phyloP scores from a whole-genome alignment of 2,888 invertebrate genomes.

The Drosophila heteroneura region DNA sequence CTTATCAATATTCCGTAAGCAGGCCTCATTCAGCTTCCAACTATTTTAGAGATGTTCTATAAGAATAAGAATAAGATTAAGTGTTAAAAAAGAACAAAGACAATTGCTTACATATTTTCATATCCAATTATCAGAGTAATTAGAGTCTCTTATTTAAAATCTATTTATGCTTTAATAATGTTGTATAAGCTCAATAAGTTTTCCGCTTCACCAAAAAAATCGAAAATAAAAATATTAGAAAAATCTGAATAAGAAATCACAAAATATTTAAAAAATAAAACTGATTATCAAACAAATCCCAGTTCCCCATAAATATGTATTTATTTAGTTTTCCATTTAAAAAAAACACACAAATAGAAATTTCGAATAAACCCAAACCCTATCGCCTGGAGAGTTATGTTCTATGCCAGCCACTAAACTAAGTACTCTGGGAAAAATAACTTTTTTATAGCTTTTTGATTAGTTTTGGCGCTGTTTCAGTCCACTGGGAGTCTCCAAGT shows the following conservation, averaged over 20 bases:
- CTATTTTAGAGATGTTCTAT: background rate
- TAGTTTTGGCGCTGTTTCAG: constrained; percentile 77
- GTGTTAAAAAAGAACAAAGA: background rate
- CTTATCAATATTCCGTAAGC: background rate
- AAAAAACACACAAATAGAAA: constrained; percentile 4
- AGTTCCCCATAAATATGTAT: background rate
- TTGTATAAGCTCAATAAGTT: background rate
- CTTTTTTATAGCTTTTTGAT: constrained; percentile 60
- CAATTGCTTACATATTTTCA: too few relatives aligned
- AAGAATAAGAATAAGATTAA: background rate
- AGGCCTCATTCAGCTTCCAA: background rate
- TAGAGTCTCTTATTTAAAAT: too few relatives aligned
- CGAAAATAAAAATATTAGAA: background rate
- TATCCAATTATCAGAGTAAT: too few relatives aligned
- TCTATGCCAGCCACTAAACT: constrained; percentile 32
- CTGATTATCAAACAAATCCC: background rate
- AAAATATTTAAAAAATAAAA: background rate
- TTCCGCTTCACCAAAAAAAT: background rate
- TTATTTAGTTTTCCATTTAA: background rate
- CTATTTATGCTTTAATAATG: too few relatives aligned
- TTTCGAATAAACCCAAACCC: constrained; percentile 11
- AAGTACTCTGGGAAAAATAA: constrained; percentile 21
- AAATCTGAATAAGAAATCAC: background rate
- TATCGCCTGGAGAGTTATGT: constrained; percentile 17
- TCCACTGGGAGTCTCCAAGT: constrained; percentile 56